These are phyloP conservation scores for Oncopeltus fasciatus DNA, from an alignment of 1,140 invertebrate genomes.

Conservation along the genomic window DNA sequence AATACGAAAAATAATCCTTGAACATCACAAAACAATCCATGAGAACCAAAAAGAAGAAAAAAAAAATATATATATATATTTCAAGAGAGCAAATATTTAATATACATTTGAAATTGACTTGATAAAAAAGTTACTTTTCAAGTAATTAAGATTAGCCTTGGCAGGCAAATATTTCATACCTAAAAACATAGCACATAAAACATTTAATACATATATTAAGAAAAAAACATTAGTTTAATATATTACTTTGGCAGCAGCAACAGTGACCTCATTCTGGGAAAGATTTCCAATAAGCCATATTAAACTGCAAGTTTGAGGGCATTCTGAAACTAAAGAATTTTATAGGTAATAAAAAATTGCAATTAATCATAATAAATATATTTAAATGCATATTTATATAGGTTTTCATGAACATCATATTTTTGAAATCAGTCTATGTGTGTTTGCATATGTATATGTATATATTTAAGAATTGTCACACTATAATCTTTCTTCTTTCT, in stretches of 20 bases:
- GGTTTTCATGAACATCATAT: background rate
- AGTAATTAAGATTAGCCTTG: background rate
- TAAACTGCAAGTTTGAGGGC: background rate
- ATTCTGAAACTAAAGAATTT: conserved; percentile 9
- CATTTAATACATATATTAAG: background rate
- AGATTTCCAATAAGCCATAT: conserved; percentile 17
- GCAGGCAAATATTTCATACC: background rate
- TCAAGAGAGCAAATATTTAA: background rate
- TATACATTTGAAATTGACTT: background rate
- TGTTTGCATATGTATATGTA: background rate
- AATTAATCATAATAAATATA: background rate
- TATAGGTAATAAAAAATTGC: background rate
- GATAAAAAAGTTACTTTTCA: background rate
- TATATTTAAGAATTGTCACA: background rate
- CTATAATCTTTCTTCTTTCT: too few relatives aligned
- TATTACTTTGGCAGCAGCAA: conserved; percentile 17
- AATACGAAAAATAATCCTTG: too few relatives aligned
- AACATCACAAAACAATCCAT: background rate
- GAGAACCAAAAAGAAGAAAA: background rate
- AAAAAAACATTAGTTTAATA: background rate
- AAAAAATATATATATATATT: too few relatives aligned
- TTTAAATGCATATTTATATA: background rate
- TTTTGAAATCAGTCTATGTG: background rate
- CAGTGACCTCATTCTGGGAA: conserved; percentile 10
- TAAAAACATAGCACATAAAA: background rate